Base-by-base conservation (phyloP, 2,888 invertebrate species). In the Drymonia ruficornis region DNA sequence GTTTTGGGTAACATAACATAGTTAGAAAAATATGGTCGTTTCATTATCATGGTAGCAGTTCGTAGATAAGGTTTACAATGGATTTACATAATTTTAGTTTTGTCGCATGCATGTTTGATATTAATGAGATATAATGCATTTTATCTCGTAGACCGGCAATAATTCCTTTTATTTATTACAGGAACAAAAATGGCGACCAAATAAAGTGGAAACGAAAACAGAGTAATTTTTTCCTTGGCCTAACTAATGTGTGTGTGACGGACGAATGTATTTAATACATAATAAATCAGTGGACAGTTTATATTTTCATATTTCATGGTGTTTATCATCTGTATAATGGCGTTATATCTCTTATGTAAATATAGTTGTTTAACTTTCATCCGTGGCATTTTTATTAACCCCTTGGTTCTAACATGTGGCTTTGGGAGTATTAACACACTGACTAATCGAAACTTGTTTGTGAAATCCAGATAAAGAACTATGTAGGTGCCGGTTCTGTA, bases 121-220 rank as follows among this genome's bases (percentile, higher is more conserved):
- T 36, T 36, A 6, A 31, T 36, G 5, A n/a, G 13, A 36, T n/a
- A n/a, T n/a, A n/a, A 13, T 36, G 13, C 13, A 8, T 15, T 16
- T 16, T 40, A n/a, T n/a, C n/a, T n/a, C n/a, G 40, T 40, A 8
- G 40, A 16, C 9, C 16, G 9, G 16, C 36, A 40, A 19, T 45
- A 45, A 28, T 47, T 18, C 0, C 0, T 9, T 34, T 34, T 18
- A 47, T 73, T 72, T 68, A 61, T 91, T 91, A 69, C 91, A 91
- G 91, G 91, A 91, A 69, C 91, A 89, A 79, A 91, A 91, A 77
- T 91, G 91, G 91, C 81, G 91, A 76, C 90, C 89, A 76, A 90
- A 86, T 80, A 91, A 90, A 84, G 73, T 79, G 74, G 91, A 91
- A 76, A 72, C 80, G 61, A 89, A 89, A 81, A 76, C 82, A 56